Conservation (phyloP, 92 coral and sea anemone species). For the Hydrozoanthus gracilis region DNA sequence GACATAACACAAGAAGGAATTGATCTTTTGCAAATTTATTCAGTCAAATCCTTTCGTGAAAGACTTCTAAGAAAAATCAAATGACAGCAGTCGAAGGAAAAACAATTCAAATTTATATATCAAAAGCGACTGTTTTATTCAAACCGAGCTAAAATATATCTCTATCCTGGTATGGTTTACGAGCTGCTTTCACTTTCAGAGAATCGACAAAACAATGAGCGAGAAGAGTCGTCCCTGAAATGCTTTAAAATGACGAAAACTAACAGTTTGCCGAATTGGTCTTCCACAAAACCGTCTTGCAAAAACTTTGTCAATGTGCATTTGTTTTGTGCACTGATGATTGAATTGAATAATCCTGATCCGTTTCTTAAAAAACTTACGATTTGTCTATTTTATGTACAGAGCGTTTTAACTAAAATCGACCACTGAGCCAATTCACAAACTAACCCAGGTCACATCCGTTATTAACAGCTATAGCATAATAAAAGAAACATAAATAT, state of each 20-base stretch:
- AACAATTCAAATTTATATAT: too few species aligned
- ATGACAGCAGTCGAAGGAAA: not conserved
- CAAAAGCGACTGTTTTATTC: not conserved
- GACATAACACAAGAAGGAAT: not conserved
- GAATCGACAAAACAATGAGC: not conserved
- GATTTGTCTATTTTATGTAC: constrained; percentile 11
- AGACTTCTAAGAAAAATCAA: not conserved
- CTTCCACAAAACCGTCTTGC: not conserved
- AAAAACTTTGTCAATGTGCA: not conserved
- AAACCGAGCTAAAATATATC: not conserved
- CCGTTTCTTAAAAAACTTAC: not conserved
- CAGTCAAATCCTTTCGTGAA: constrained; percentile 36
- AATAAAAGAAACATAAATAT: too few species aligned
- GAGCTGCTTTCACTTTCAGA: not conserved
- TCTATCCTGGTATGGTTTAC: not conserved
- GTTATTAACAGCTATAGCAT: too few species aligned
- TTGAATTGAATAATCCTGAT: not conserved
- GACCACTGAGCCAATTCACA: not conserved
- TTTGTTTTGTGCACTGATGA: not conserved
- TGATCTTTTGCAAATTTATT: constrained; percentile 7
- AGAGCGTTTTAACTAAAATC: not conserved
- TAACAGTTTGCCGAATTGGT: not conserved
- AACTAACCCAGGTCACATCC: too few species aligned
- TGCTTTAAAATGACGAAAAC: not conserved
- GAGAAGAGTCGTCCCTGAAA: not conserved